Conservation (phyloP, 2,888 invertebrate genomes). For the Drosophila melanocephala region DNA sequence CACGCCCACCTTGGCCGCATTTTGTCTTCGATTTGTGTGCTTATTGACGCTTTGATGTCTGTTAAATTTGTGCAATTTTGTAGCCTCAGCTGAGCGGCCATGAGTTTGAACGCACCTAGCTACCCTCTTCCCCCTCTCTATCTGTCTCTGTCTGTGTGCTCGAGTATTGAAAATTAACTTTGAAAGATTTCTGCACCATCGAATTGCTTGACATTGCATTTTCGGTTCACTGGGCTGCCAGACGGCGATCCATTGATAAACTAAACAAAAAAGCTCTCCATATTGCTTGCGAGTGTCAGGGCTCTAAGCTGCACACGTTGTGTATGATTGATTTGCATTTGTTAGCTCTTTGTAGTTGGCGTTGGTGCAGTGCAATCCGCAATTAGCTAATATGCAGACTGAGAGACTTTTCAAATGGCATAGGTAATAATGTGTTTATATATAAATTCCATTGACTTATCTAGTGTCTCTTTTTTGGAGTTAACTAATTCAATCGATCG, state of each 20-base stretch:
- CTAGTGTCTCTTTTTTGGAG: background rate
- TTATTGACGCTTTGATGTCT: conserved; percentile 77
- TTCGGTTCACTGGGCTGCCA: conserved; percentile 64
- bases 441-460: background rate
- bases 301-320: conserved; percentile 33
- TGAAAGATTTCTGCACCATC: conserved; percentile 68
- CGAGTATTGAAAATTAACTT: conserved; percentile 75
- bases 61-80: conserved; percentile 75
- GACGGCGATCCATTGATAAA: conserved; percentile 13
- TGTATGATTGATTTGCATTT: conserved; percentile 58
- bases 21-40: conserved; percentile 59
- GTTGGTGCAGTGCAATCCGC: background rate
- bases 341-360: background rate
- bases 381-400: background rate
- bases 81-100: conserved; percentile 53
- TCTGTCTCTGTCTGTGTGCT: conserved; percentile 22
- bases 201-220: conserved; percentile 69
- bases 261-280: conserved; percentile 29
- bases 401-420: background rate
- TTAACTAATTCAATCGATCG: background rate
- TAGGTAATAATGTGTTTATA: background rate
- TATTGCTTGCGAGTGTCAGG: conserved; percentile 15
- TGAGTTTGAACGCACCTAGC: background rate
- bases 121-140: background rate
- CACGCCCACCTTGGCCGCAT: conserved; percentile 41